A percentile compares a stretch with the other conserved stretches of the same genome.
Evolutionary conservation across 2,797 vertebrate species (phyloP).

Genomic region (Lepus oiostolus): DNA sequence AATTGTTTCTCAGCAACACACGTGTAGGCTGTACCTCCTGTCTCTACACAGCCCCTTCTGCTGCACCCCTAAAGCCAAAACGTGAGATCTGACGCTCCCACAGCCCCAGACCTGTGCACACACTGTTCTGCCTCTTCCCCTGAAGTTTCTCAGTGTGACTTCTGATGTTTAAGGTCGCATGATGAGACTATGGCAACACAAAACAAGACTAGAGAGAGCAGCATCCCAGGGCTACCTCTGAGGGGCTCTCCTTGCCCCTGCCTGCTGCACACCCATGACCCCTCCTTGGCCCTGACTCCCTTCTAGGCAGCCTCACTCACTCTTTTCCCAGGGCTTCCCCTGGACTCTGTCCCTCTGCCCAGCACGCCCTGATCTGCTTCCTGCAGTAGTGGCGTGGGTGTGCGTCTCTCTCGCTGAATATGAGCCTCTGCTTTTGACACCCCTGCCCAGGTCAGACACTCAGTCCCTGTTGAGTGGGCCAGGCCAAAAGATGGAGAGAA

Average conservation of each 20-base stretch:
- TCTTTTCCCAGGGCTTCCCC: background rate
- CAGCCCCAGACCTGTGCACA: background rate
- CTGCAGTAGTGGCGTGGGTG: background rate
- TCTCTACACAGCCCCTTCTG: background rate
- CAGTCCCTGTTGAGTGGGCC: too few species aligned
- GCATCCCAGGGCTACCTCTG: background rate
- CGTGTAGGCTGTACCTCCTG: background rate
- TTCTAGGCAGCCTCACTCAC: background rate
- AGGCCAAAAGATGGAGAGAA: background rate
- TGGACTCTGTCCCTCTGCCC: background rate
- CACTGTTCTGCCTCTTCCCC: background rate
- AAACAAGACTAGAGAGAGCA: background rate
- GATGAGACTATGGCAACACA: background rate
- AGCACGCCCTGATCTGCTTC: background rate
- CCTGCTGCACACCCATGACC: background rate
- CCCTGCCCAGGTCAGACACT: rapidly evolving
- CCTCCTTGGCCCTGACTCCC: rapidly evolving
- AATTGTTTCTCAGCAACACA: background rate
- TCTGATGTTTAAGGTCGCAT: background rate
- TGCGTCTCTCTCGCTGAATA: background rate
- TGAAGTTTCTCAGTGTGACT: background rate
- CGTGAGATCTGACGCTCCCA: background rate
- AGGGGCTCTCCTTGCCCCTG: too few species aligned
- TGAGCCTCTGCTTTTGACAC: background rate
- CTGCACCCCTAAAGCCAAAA: background rate